Conservation (phyloP, 30 jellyfish, hydroid and myxozoan species). For the Pelagia noctiluca region DNA sequence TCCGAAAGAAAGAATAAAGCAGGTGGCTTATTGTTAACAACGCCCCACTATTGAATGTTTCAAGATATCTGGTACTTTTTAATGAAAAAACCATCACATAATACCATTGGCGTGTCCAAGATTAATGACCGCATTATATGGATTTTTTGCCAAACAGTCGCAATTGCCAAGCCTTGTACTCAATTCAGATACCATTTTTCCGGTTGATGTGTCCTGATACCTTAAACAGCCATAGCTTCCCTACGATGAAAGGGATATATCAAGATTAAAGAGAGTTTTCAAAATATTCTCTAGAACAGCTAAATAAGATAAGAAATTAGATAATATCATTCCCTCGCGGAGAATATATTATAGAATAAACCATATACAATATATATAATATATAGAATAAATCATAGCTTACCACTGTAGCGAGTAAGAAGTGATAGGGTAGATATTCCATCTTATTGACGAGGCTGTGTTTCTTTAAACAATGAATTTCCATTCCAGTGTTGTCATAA, state of each 20-base stretch:
- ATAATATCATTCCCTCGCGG: no score
- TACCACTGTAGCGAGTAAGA: constrained; percentile 94
- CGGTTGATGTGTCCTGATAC: constrained; percentile 99
- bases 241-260: constrained; percentile 21
- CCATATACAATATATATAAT: no score
- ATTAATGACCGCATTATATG: constrained; percentile 89
- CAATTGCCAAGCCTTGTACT: constrained; percentile 90
- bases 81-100: no score
- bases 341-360: no score
- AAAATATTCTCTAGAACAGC: no score
- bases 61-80: no score
- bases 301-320: no score
- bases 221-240: constrained; percentile 83
- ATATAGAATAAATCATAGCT: constrained; percentile 37
- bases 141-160: constrained; percentile 95
- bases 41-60: no score
- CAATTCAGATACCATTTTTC: constrained; percentile 82
- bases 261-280: not conserved
- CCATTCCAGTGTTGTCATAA: constrained; percentile 93
- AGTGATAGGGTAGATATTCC: constrained; percentile 96
- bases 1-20: no score
- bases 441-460: constrained; percentile 85
- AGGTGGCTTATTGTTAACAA: no score
- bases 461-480: constrained; percentile 86
- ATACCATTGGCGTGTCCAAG: constrained; percentile 99